Percentiles rank a stretch among this genome's conserved stretches.
These are phyloP conservation scores for Notarius lentiginosus DNA, from an alignment of 2,113 vertebrate genomes.

Conservation along the genomic window DNA sequence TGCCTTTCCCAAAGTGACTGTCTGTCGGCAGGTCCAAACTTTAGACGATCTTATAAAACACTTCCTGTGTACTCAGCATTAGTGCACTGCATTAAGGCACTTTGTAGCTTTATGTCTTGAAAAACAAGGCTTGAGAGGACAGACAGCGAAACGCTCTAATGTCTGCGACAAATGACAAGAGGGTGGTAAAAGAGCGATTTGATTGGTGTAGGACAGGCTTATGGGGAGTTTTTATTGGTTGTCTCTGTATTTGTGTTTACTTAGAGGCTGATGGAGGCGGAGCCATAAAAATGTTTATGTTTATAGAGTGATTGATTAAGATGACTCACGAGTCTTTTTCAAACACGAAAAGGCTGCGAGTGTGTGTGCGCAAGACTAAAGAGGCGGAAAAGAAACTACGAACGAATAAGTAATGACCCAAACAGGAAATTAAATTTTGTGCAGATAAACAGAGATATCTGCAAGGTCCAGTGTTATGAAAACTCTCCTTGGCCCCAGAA, in stretches of 20 bases:
- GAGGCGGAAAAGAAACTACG: not conserved
- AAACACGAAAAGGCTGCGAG: not conserved
- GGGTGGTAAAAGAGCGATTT: conserved; percentile 24
- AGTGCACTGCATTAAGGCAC: conserved; percentile 34
- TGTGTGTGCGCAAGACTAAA: not conserved
- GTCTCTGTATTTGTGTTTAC: conserved; percentile 40
- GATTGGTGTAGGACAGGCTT: conserved; percentile 47
- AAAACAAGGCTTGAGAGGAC: not conserved
- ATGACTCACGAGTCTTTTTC: conserved; percentile 26
- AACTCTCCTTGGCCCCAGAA: not conserved
- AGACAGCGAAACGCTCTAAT: not conserved
- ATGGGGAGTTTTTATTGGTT: conserved; percentile 36
- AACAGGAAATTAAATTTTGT: conserved; percentile 7
- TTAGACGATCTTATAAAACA: conserved; percentile 34
- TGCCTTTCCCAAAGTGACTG: conserved; percentile 12
- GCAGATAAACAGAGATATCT: not conserved
- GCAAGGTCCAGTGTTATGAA: not conserved
- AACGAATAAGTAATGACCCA: not conserved
- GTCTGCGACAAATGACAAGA: not conserved
- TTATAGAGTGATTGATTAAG: conserved; percentile 46
- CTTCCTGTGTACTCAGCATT: conserved; percentile 25
- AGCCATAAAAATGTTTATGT: conserved; percentile 33
- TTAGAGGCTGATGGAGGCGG: conserved; percentile 41
- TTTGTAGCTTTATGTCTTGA: conserved; percentile 24
- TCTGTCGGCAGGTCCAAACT: conserved; percentile 17